phyloP scores from a whole-genome alignment of 2,797 vertebrate species.

The Oophaga sylvatica region DNA sequence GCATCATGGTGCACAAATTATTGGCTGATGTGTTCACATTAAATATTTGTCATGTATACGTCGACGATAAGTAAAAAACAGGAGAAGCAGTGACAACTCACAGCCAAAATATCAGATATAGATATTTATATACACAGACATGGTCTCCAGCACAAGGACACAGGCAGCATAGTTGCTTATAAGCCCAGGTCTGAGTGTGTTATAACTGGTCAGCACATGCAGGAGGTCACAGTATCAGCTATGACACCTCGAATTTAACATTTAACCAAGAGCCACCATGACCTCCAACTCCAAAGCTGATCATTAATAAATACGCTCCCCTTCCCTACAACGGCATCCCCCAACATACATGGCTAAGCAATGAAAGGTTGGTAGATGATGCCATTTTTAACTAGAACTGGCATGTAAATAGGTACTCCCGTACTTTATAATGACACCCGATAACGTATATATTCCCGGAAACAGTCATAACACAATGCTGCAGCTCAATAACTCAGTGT shows the following conservation, averaged over 20 bases:
- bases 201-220: conserved; percentile 43
- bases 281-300: conserved; percentile 18
- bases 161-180: conserved; percentile 56
- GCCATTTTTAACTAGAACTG: neutral
- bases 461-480: neutral
- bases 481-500: neutral
- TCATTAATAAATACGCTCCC: conserved; percentile 23
- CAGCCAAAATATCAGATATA: conserved; percentile 34
- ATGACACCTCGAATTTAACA: conserved; percentile 15
- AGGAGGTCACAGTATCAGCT: conserved; percentile 27
- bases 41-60: neutral
- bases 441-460: neutral
- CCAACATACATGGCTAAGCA: conserved; percentile 4
- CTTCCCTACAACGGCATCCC: neutral
- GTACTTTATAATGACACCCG: neutral
- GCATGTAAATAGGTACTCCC: neutral
- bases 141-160: conserved; percentile 58
- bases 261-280: conserved; percentile 7
- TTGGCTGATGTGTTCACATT: neutral
- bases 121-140: conserved; percentile 62
- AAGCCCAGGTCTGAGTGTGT: conserved; percentile 36
- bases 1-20: neutral
- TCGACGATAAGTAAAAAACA: neutral
- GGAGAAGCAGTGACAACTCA: conserved; percentile 14
- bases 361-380: neutral